Evolutionary conservation across 1,140 invertebrate species (phyloP), one percentile per base, ranked within the genome.

Genomic region (Marisa cornuarietis): DNA sequence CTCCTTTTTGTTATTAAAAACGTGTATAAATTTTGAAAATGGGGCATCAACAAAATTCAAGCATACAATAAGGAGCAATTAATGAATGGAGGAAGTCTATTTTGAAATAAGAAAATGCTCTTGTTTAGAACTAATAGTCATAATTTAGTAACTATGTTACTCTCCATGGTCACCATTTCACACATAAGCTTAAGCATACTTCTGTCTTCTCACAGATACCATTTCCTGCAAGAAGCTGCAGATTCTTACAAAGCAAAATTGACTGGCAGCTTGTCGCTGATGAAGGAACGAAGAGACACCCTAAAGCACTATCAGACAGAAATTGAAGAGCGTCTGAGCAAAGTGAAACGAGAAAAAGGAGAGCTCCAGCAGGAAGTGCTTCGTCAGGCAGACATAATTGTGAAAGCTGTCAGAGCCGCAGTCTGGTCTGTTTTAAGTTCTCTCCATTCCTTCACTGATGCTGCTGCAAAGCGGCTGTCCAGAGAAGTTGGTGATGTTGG

Each of bases 161-260:
- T 65, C 14, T 18, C 18, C 74, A 76, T 2, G 6, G 6, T 42
- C 31, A 42, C 3, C 31, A 42, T 4, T 42, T 42, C 31, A 42
- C 31, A 42, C 31, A 42, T 42, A 42, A 42, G 6, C 31, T n/a
- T n/a, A 54, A 54, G 52, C 8, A 54, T 14, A 54, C 14, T 54
- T 58, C 54, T 58, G 54, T 58, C 54, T 58, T 58, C 54, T 58
- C 96, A 97, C 91, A 96, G 95, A 90, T 97, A 97, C 91, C 96
- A 96, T 92, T 97, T 97, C 92, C 95, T 96, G 81, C 93, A 95
- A 86, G 96, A 97, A 91, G 97, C 96, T 90, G 96, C 96, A 31
- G 93, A 93, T 8, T 94, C 96, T 88, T 95, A 96, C 69, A 93
- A 95, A 61, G 78, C 78, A 42, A 77, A 79, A 51, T 66, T 82